Evolutionary conservation across 1,140 invertebrate genomes (phyloP), one percentile per base, ranked within the genome.

Genomic region (Brachionus sp.): DNA sequence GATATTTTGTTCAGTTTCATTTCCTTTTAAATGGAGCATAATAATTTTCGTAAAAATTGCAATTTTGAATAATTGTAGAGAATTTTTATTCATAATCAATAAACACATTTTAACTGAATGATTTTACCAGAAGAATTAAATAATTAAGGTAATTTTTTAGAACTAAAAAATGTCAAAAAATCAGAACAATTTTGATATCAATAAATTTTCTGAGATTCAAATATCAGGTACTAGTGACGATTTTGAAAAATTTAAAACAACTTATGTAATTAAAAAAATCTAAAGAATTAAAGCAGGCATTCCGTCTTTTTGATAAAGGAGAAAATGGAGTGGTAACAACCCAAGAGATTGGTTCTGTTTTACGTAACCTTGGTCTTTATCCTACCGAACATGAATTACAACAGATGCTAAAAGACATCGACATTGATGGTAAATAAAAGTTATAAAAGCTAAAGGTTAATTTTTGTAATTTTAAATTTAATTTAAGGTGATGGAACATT

Each of bases 251-350:
- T 29, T 2, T 29, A 2, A 29, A 29, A 29, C 29, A 29, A 29
- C 3, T 3, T 2, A 29, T 29, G 3, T 10, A 16, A 12, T 42
- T 23, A 35, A 62, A 53, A 78, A 9, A 5, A 13, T 53, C 5
- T 33, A n/a, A 57, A 85, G 85, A 84, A 50, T 46, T 84, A 39
- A 85, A 85, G 44, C 84, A 85, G 78, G 77, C 75, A 0, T 85
- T 85, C 66, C 53, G 83, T 1, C 44, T 85, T 66, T 85, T 85
- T 73, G 85, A 85, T 80, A 85, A 85, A 64, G 83, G 84, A 75
- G 85, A 68, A 16, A 84, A 85, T 66, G 85, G 85, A 33, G 25
- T 57, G 13, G 84, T 84, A 39, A 84, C 70, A 19, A 84, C 70
- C 10, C 46, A 84, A 73, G 84, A 85, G 66, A 50, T 85, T 13